Evolutionary conservation across 1,140 invertebrate species (phyloP).

Genomic region (Megalonaias nervosa): DNA sequence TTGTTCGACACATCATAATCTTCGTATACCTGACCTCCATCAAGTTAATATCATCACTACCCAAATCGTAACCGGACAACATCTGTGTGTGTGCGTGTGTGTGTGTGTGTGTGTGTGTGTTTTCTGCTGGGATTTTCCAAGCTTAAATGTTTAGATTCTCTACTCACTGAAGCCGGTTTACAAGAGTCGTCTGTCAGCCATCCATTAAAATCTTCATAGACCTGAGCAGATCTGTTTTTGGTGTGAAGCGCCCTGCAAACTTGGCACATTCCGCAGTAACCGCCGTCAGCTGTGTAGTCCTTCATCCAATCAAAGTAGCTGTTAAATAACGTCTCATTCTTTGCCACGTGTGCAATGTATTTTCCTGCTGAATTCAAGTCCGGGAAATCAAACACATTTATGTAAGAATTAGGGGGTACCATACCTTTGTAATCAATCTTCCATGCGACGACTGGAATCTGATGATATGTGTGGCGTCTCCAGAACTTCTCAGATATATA

Average conservation of each 20-base stretch:
- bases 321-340: slow-evolving; percentile 60
- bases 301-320: slow-evolving; percentile 65
- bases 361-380: slow-evolving; percentile 87
- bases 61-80: no score
- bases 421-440: slow-evolving; percentile 62
- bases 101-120: no score
- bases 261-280: slow-evolving; percentile 40
- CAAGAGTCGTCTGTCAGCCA: slow-evolving; percentile 54
- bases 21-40: no score
- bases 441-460: slow-evolving; percentile 62
- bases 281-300: slow-evolving; percentile 38
- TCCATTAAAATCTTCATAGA: slow-evolving; percentile 52
- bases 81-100: no score
- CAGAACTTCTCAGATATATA: slow-evolving; percentile 71
- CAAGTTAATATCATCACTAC: no score
- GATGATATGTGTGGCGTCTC: slow-evolving; percentile 41
- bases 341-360: slow-evolving; percentile 79
- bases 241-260: slow-evolving; percentile 53
- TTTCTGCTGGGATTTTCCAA: no score
- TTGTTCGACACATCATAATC: no score
- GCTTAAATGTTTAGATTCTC: no score
- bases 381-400: slow-evolving; percentile 95
- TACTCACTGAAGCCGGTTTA: slow-evolving; percentile 20
- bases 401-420: slow-evolving; percentile 81
- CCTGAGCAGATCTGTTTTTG: slow-evolving; percentile 41